phyloP scores from a whole-genome alignment of 2,797 vertebrate genomes.

The Sardinella longiceps region DNA sequence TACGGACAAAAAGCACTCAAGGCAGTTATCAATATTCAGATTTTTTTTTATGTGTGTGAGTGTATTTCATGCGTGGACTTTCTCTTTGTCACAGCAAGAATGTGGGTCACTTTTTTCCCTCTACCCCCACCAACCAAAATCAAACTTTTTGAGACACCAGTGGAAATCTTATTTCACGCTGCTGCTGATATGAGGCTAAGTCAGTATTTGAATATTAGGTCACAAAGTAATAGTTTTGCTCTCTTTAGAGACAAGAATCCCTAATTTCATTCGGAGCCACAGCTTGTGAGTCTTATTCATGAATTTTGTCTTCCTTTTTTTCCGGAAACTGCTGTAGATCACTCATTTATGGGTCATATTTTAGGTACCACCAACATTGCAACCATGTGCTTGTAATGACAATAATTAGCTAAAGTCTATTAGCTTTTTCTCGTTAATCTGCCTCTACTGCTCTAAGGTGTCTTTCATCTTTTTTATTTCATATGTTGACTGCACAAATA shows the following conservation, averaged over 20 bases:
- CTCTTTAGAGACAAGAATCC: constrained; percentile 35
- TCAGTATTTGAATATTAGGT: constrained; percentile 54
- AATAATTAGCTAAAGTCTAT: neutral
- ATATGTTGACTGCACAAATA: neutral
- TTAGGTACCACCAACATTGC: neutral
- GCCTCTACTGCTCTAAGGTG: neutral
- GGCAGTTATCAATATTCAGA: constrained; percentile 77
- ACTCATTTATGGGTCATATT: neutral
- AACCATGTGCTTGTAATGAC: neutral
- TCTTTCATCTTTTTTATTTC: neutral
- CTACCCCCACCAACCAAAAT: constrained; percentile 58
- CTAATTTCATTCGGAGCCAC: neutral
- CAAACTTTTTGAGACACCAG: constrained; percentile 63
- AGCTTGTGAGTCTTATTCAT: neutral
- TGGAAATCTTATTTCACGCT: constrained; percentile 70
- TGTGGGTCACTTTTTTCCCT: constrained; percentile 75
- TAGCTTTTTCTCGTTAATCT: neutral
- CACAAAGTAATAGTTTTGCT: constrained; percentile 46
- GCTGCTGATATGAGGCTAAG: constrained; percentile 53
- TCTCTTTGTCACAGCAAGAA: constrained; percentile 67
- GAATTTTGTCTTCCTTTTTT: neutral
- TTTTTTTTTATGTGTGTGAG: constrained; percentile 42
- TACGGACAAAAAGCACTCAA: constrained; percentile 71
- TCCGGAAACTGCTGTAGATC: neutral
- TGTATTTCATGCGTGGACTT: constrained; percentile 56